Conservation (phyloP, 2,888 invertebrate species). For the Megalurothrips usitatus region DNA sequence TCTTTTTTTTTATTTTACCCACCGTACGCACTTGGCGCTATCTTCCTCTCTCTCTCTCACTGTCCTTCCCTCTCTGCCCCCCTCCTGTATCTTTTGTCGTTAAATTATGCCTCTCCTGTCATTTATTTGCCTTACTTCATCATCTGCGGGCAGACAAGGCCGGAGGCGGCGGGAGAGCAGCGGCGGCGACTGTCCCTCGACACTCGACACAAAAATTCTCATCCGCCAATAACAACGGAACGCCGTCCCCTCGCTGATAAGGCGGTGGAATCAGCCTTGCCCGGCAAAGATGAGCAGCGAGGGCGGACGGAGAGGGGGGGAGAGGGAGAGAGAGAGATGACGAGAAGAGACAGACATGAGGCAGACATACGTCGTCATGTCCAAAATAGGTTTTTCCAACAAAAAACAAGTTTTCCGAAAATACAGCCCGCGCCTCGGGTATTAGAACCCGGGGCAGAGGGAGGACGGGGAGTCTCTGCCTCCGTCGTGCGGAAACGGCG, state of each 20-base stretch:
- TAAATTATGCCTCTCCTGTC: constrained; percentile 2
- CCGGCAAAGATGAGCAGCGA: background rate
- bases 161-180: background rate
- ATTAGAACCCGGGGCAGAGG: too few relatives aligned
- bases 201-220: constrained; percentile 16
- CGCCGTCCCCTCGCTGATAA: background rate
- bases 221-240: background rate
- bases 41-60: background rate
- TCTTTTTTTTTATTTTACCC: background rate
- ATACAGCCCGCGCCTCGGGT: too few relatives aligned
- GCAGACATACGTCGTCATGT: too few relatives aligned
- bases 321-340: too few relatives aligned
- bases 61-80: background rate
- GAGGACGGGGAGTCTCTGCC: too few relatives aligned
- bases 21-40: background rate
- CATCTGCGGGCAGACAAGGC: background rate
- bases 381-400: too few relatives aligned
- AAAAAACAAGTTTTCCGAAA: too few relatives aligned
- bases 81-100: constrained; percentile 1
- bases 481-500: too few relatives aligned
- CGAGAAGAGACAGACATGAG: too few relatives aligned
- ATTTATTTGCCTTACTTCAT: constrained; percentile 21
- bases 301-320: too few relatives aligned
- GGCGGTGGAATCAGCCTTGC: background rate
- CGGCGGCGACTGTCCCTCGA: background rate